phyloP scores from a whole-genome alignment of 1,140 invertebrate species.

The Euura lappo region DNA sequence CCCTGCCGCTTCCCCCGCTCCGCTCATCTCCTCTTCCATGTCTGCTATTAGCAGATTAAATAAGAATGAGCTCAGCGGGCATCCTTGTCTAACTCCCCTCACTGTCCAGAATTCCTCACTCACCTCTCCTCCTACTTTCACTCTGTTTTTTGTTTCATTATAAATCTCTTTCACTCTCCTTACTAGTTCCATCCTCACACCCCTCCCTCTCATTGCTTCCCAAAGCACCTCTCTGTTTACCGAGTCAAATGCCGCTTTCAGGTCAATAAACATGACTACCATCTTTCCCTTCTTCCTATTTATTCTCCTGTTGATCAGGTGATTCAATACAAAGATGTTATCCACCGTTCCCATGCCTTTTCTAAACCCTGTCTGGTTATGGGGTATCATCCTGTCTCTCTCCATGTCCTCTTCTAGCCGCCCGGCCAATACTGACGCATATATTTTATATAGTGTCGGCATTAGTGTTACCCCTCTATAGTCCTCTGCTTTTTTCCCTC shows the following conservation, averaged over 20 bases:
- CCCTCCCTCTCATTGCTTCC: conserved; percentile 9
- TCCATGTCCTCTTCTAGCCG: conserved; percentile 16
- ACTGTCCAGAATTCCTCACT: conserved; percentile 6
- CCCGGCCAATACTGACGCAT: background rate
- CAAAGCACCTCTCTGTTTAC: conserved; percentile 18
- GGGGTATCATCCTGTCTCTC: conserved; percentile 19
- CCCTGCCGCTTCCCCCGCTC: too few relatives aligned
- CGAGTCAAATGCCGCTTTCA: conserved; percentile 25
- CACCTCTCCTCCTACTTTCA: background rate
- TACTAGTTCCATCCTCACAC: background rate
- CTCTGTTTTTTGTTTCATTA: conserved; percentile 12
- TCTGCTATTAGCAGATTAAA: conserved; percentile 28
- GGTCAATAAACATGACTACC: conserved; percentile 19
- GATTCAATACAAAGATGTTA: conserved; percentile 32
- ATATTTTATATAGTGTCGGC: conserved; percentile 4
- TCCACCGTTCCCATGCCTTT: conserved; percentile 31
- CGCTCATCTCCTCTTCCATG: conserved; percentile 12
- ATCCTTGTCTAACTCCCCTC: conserved; percentile 27
- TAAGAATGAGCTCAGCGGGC: conserved; percentile 20
- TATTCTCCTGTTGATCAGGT: conserved; percentile 1
- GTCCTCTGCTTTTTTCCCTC: conserved; percentile 9
- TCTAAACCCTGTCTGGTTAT: conserved; percentile 31
- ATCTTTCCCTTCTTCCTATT: conserved; percentile 12
- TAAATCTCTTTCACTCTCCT: conserved; percentile 16
- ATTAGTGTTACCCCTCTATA: conserved; percentile 20